Evolutionary conservation across 2,888 invertebrate genomes (phyloP), one percentile per base, ranked within the genome.

Genomic region (Cryptus viduatorius): DNA sequence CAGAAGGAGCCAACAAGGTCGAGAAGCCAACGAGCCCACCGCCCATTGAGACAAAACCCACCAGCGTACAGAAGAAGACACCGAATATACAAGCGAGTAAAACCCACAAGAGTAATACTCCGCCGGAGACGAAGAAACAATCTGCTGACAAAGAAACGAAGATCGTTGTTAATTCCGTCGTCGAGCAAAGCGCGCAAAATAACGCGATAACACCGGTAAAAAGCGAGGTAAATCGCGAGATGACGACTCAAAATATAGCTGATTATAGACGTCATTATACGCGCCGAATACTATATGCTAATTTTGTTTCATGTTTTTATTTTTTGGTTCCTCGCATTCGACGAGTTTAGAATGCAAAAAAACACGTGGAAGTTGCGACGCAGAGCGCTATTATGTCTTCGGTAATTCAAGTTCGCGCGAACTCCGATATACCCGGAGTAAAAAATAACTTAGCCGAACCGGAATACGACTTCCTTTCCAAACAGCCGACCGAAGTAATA

Each of bases 401-500:
- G 87, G 93, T 95, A 67, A 94, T 96, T 56, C 95, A 96, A 93
- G 93, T 95, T 29, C 94, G 91, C 8, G 87, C 93, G 3, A 91
- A 91, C 73, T 91, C 91, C 77, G 90, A 91, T 59, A 88, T 87
- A 82, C 92, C 91, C 12, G 92, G 91, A 37, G 94, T 95, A 14
- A 96, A 96, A 82, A 97, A 97, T 90, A 96, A 97, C 90, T 95
- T 97, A 53, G 96, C 96, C 29, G 97, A 97, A 86, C 97, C 97
- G 0, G 97, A 97, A 94, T 98, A 97, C 91, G 97, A 98, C 92
- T 97, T 97, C 90, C 95, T 98, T 3, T 97, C 97, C 7, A 95
- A 97, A 53, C 97, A 98, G 90, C 98, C 98, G 0, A 96, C 97
- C 8, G 97, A 98, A 94, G 96, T 97, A 87, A 96, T 97, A 7